Evolutionary conservation across 2,113 vertebrate genomes (phyloP).

Genomic region (Leucopternis melanops): DNA sequence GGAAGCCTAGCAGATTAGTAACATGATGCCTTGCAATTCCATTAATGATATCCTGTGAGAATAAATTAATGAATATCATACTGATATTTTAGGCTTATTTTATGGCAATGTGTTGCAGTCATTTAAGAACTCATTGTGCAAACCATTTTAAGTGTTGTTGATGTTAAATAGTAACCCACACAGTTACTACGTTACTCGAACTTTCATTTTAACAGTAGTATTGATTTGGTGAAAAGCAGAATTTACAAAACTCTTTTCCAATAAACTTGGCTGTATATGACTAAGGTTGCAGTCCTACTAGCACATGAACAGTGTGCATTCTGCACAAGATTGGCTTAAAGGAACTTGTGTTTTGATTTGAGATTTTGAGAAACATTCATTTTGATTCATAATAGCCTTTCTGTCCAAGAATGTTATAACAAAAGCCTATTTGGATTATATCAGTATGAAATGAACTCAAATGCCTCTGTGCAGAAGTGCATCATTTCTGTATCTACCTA

Average conservation of each 20-base stretch:
- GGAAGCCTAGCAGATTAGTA: constrained; percentile 65
- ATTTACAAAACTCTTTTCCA: not conserved
- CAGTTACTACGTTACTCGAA: not conserved
- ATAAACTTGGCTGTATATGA: not conserved
- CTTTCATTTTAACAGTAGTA: not conserved
- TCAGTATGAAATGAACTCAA: not conserved
- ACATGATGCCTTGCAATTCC: constrained; percentile 39
- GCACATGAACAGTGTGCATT: not conserved
- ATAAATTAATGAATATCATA: constrained; percentile 40
- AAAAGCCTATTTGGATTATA: not conserved
- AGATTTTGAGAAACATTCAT: not conserved
- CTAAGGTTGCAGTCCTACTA: not conserved
- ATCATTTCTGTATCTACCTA: not conserved
- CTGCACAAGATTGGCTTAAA: not conserved
- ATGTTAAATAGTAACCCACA: not conserved
- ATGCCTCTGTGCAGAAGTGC: not conserved
- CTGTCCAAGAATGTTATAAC: not conserved
- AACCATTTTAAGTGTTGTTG: not conserved
- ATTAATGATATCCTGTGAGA: constrained; percentile 69
- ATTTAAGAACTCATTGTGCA: not conserved
- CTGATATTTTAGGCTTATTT: constrained; percentile 46
- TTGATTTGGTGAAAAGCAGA: not conserved
- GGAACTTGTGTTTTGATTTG: not conserved
- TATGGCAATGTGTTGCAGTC: not conserved
- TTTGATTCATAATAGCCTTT: not conserved